Conservation (phyloP, 2,888 invertebrate genomes). For the Prionchulus punctatus region DNA sequence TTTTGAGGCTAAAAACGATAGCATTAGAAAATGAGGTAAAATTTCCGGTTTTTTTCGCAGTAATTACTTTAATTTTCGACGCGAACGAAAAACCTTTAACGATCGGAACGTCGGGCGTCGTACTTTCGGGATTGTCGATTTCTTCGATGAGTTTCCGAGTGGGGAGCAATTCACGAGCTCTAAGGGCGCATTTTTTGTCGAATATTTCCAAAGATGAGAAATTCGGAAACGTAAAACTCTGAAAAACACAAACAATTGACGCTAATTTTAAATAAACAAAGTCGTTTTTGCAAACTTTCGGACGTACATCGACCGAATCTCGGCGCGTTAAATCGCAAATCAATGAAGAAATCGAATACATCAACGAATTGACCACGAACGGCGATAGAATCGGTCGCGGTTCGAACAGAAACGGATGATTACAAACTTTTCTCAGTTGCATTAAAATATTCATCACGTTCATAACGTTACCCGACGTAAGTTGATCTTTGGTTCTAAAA, state of each 20-base stretch:
- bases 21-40: too few species aligned
- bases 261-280: too few species aligned
- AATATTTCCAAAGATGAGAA: too few species aligned
- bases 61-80: too few species aligned
- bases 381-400: slow-evolving; percentile 83
- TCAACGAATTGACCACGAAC: slow-evolving; percentile 40
- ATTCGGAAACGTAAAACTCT: too few species aligned
- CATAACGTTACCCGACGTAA: slow-evolving; percentile 76
- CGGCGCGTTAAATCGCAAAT: background rate
- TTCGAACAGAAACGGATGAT: slow-evolving; percentile 95
- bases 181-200: too few species aligned
- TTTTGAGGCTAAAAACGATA: too few species aligned
- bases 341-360: background rate
- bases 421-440: slow-evolving; percentile 92
- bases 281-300: background rate
- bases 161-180: too few species aligned
- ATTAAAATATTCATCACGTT: slow-evolving; percentile 90
- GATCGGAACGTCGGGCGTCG: background rate
- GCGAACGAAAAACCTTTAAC: background rate
- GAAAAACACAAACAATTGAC: too few species aligned
- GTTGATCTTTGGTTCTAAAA: slow-evolving; percentile 47
- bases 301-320: background rate
- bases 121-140: too few species aligned
- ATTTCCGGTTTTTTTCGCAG: too few species aligned
- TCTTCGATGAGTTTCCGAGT: background rate